Evolutionary conservation across 2,797 vertebrate genomes (phyloP), one percentile per base, ranked within the genome.

Genomic region (Myiotriccus ornatus): DNA sequence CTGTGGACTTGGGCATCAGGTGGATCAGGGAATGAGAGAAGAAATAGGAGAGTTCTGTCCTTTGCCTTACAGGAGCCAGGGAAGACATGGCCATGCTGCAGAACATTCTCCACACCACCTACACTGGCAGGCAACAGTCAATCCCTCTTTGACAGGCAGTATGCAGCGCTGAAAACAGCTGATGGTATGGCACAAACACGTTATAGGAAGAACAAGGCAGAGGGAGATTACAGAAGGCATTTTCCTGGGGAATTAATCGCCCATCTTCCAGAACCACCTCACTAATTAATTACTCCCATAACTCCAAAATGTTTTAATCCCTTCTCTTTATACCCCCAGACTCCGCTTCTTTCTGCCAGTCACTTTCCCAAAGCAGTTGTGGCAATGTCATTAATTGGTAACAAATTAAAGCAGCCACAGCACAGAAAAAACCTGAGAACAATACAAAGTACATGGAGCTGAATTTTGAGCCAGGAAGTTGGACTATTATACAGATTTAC

Each of bases 151-250:
- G 44, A 18, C 25, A 52, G 91, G 50, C 39, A 50, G 22, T 2
- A 7, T 9, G 34, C 1, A 23, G 20, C 63, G 35, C 0, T 77
- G 53, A 56, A 46, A 81, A 25, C 1, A 7, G n/a, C 6, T 1
- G 0, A 24, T 8, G 12, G 30, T 10, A 10, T 1, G 1, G 62
- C 32, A 4, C 37, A 10, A 68, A 50, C 39, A 7, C 16, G 8
- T 34, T 75, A 16, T 12, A 34, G 25, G 18, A 76, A 52, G 12
- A 6, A 57, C 0, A 5, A 70, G 18, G n/a, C 49, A 81, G 52
- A 68, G 15, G n/a, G 25, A 77, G 9, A 73, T 60, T 64, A 57
- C 3, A 2, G 14, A 13, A 94, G 23, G n/a, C 6, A 17, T 57
- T 89, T 83, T 85, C 18, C 60, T 39, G 30, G 13, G 18, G 56